Percentiles rank a stretch among this genome's conserved stretches.
Conservation (phyloP, 2,113 vertebrate species). For the Ceratotherium simum region DNA sequence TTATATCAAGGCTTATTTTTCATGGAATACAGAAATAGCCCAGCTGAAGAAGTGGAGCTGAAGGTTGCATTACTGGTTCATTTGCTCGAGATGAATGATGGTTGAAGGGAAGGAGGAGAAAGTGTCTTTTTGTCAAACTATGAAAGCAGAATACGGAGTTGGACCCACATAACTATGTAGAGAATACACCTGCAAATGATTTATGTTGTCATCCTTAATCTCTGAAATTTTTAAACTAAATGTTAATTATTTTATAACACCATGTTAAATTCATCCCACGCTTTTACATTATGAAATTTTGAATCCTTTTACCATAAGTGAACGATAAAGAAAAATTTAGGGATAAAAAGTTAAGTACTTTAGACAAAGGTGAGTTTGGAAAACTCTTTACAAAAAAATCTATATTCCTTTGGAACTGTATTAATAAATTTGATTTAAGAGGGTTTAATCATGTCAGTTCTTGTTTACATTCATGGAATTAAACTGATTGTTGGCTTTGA, state of each 20-base stretch:
- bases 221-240: background rate
- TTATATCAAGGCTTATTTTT: background rate
- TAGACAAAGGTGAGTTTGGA: background rate
- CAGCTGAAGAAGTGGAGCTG: background rate
- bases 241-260: background rate
- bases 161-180: rapidly evolving
- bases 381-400: background rate
- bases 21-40: background rate
- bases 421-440: background rate
- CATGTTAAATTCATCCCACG: background rate
- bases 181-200: background rate
- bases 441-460: background rate
- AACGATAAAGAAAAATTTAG: background rate
- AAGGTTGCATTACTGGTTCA: background rate
- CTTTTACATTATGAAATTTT: background rate
- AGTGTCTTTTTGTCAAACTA: background rate
- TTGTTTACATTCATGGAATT: conserved; percentile 45
- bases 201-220: background rate
- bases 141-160: rapidly evolving
- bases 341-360: background rate
- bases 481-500: background rate
- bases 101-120: rapidly evolving
- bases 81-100: background rate
- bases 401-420: background rate
- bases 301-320: background rate